phyloP scores from a whole-genome alignment of 1,140 invertebrate species.

The Anastatus disparis region DNA sequence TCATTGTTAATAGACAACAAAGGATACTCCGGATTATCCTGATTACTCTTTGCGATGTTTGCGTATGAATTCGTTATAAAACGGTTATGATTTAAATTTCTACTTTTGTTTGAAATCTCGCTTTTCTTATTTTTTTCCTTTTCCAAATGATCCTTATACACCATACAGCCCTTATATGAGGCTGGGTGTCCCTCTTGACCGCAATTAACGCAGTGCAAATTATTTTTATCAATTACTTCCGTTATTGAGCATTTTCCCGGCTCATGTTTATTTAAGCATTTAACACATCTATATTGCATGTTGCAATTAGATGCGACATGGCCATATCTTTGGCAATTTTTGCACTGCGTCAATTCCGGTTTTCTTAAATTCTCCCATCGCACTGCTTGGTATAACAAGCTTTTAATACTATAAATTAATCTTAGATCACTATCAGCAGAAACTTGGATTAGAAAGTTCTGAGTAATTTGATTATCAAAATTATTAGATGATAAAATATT shows the following conservation, averaged over 20 bases:
- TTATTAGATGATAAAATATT: too few relatives aligned
- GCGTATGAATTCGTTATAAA: too few relatives aligned
- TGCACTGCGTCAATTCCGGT: slow-evolving; percentile 21
- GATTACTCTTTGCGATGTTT: too few relatives aligned
- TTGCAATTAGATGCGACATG: slow-evolving; percentile 17
- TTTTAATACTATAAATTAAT: not conserved
- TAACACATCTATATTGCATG: slow-evolving; percentile 31
- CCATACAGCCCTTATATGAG: slow-evolving; percentile 40
- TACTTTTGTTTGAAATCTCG: too few relatives aligned
- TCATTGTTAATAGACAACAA: too few relatives aligned
- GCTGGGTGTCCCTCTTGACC: slow-evolving; percentile 39
- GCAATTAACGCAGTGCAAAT: slow-evolving; percentile 42
- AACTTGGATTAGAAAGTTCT: too few relatives aligned
- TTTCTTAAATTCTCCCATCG: slow-evolving; percentile 27
- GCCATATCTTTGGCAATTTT: slow-evolving; percentile 29
- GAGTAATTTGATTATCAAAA: not conserved
- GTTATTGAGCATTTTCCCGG: slow-evolving; percentile 16
- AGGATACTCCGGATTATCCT: too few relatives aligned
- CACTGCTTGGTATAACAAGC: not conserved
- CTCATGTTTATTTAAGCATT: slow-evolving; percentile 14
- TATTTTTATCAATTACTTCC: not conserved
- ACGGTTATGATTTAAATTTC: too few relatives aligned
- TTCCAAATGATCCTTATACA: too few relatives aligned
- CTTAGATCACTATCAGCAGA: not conserved
- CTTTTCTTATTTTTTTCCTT: too few relatives aligned